Conservation (phyloP, 2,113 vertebrate species). For the Oryzias javanicus region DNA sequence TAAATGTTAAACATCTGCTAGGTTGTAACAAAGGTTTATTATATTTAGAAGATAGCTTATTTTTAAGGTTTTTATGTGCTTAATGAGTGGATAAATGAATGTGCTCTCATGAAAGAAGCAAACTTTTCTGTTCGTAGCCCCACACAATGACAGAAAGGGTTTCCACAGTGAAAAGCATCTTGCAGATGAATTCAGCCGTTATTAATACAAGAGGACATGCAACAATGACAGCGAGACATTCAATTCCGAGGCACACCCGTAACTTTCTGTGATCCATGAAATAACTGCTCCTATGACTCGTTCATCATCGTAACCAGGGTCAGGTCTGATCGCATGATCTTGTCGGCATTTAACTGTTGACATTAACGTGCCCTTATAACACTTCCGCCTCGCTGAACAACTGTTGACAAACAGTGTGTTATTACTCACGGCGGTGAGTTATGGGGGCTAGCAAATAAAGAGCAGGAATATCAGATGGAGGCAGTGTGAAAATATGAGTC, state of each 20-base stretch:
- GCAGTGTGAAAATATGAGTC: slow-evolving; percentile 52
- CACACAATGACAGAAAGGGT: background rate
- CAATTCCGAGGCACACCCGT: slow-evolving; percentile 14
- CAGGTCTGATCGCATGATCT: slow-evolving; percentile 28
- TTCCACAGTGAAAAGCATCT: slow-evolving; percentile 1
- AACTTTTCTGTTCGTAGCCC: background rate
- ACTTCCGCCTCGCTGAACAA: slow-evolving; percentile 31
- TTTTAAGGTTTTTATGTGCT: no score
- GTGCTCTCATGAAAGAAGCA: no score
- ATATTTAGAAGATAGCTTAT: no score
- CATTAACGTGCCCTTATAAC: slow-evolving; percentile 19
- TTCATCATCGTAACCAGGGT: slow-evolving; percentile 22
- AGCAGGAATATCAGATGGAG: slow-evolving; percentile 41
- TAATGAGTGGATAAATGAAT: no score
- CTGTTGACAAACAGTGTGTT: slow-evolving; percentile 27
- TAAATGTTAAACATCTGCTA: no score
- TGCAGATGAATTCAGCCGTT: slow-evolving; percentile 3
- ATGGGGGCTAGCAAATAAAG: slow-evolving; percentile 43
- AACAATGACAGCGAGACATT: background rate
- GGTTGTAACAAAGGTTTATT: no score
- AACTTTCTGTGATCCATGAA: slow-evolving; percentile 25
- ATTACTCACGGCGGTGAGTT: slow-evolving; percentile 26
- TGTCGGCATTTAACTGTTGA: slow-evolving; percentile 31
- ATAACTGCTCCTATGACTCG: slow-evolving; percentile 23
- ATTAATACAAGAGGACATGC: slow-evolving; percentile 3